These are phyloP conservation scores for Vimba vimba DNA, from an alignment of 2,113 vertebrate species.

Conservation along the genomic window DNA sequence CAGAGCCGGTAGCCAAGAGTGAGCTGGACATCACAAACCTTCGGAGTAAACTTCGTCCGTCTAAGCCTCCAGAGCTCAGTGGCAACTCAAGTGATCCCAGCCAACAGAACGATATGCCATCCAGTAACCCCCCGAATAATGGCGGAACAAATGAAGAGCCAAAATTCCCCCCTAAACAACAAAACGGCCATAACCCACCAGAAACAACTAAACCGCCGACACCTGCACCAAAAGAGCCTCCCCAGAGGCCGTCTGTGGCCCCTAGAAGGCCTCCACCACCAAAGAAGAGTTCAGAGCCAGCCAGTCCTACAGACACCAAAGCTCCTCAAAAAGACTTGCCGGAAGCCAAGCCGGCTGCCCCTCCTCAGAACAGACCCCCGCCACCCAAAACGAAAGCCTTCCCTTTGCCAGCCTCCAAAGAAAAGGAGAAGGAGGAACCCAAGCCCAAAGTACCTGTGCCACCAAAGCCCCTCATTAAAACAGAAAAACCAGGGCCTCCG, in stretches of 20 bases:
- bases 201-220: conserved; percentile 65
- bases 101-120: conserved; percentile 53
- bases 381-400: conserved; percentile 91
- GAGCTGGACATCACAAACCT: conserved; percentile 91
- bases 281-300: conserved; percentile 79
- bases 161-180: conserved; percentile 76
- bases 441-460: conserved; percentile 76
- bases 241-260: conserved; percentile 81
- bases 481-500: conserved; percentile 80
- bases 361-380: conserved; percentile 80
- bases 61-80: conserved; percentile 81
- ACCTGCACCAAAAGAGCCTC: conserved; percentile 68
- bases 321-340: conserved; percentile 69
- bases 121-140: conserved; percentile 60
- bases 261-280: conserved; percentile 93
- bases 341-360: conserved; percentile 68
- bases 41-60: conserved; percentile 91
- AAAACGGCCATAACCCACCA: conserved; percentile 74
- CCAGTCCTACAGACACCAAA: conserved; percentile 74
- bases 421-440: conserved; percentile 70
- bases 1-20: conserved; percentile 81
- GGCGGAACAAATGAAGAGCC: conserved; percentile 67
- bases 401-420: conserved; percentile 48
- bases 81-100: conserved; percentile 64
- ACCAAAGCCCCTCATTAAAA: conserved; percentile 78